phyloP scores from a whole-genome alignment of 2,797 vertebrate genomes.

The Acrocephalus scirpaceus region DNA sequence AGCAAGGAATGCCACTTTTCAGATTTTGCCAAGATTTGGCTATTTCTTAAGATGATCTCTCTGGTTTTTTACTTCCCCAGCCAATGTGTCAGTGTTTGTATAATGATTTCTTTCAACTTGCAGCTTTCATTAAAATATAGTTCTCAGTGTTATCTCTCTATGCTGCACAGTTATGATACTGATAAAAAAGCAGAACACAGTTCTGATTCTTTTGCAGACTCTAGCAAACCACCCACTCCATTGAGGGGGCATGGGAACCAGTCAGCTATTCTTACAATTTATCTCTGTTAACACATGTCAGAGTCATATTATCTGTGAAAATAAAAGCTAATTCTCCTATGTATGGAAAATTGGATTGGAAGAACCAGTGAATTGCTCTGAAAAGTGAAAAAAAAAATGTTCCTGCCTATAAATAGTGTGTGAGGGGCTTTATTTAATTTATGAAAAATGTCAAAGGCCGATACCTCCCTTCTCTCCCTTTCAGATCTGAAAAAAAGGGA shows the following conservation, averaged over 20 bases:
- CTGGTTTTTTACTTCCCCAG: neutral
- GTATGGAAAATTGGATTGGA: neutral
- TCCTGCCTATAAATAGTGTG: neutral
- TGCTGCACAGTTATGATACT: neutral
- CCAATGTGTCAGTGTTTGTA: neutral
- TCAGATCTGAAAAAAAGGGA: neutral
- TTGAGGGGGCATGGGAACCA: neutral
- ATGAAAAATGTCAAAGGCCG: neutral
- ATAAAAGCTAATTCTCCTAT: neutral
- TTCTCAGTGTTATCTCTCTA: neutral
- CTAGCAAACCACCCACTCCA: neutral
- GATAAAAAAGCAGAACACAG: neutral
- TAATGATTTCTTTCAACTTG: neutral
- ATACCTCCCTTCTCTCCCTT: neutral
- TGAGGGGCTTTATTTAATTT: neutral
- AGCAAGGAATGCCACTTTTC: neutral
- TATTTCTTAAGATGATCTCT: neutral
- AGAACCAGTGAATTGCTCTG: neutral
- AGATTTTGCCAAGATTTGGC: neutral
- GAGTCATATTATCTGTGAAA: neutral
- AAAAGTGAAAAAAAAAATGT: neutral
- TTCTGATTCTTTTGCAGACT: neutral
- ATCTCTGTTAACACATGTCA: neutral
- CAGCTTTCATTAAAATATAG: neutral
- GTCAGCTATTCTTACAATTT: neutral